Percentiles rank a stretch among this genome's conserved stretches.
These are phyloP conservation scores for Protaetia brevitarsis DNA, from an alignment of 1,140 invertebrate genomes.

Conservation along the genomic window DNA sequence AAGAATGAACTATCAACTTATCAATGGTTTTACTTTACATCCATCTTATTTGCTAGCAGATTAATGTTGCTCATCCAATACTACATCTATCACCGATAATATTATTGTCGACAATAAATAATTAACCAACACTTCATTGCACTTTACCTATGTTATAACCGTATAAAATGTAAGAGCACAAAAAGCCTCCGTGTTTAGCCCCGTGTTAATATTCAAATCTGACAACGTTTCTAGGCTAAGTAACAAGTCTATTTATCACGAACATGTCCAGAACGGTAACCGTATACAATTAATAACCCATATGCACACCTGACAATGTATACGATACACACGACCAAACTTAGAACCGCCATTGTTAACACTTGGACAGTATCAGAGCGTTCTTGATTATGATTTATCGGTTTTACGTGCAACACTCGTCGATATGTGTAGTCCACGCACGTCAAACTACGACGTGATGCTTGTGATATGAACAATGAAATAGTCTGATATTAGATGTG, in stretches of 20 bases:
- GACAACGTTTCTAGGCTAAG: conserved; percentile 8
- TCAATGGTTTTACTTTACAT: no score
- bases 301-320: conserved; percentile 10
- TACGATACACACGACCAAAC: conserved; percentile 1
- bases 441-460: conserved; percentile 8
- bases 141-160: not conserved
- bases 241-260: conserved; percentile 13
- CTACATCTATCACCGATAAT: no score
- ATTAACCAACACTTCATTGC: not conserved
- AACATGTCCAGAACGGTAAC: not conserved
- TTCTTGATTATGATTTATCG: conserved; percentile 21
- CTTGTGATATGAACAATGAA: not conserved
- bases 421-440: conserved; percentile 11
- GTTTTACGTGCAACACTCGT: conserved; percentile 1
- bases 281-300: conserved; percentile 19
- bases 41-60: no score
- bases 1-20: no score
- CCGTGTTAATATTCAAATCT: conserved; percentile 11
- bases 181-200: not conserved
- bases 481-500: not conserved
- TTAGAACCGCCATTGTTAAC: conserved; percentile 17
- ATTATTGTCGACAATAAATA: conserved; percentile 3
- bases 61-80: no score
- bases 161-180: not conserved
- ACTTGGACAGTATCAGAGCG: conserved; percentile 18